phyloP scores from a whole-genome alignment of 2,797 vertebrate genomes.

The Lycodopsis pacificus region DNA sequence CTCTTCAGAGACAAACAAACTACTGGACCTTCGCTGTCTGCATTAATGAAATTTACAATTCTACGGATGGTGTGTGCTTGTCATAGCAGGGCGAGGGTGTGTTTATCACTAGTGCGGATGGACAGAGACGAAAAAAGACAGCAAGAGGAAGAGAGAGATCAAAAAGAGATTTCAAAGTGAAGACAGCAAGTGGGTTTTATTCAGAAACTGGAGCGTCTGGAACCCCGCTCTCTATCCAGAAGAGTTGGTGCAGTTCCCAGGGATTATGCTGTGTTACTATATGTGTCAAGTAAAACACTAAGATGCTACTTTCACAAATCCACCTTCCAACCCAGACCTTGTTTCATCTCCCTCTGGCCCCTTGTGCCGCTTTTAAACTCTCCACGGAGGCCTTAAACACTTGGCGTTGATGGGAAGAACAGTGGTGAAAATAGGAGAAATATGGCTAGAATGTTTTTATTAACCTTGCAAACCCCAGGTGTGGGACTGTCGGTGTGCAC shows the following conservation, averaged over 20 bases:
- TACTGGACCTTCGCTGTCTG: slow-evolving; percentile 69
- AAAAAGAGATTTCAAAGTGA: slow-evolving; percentile 32
- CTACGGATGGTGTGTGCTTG: slow-evolving; percentile 54
- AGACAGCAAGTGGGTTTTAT: slow-evolving; percentile 35
- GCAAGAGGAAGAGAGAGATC: slow-evolving; percentile 3
- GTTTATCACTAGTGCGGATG: slow-evolving; percentile 58
- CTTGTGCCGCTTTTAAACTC: slow-evolving; percentile 78
- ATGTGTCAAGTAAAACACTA: slow-evolving; percentile 28
- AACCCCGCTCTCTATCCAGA: slow-evolving; percentile 15
- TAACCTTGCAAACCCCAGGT: slow-evolving; percentile 88
- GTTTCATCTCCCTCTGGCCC: slow-evolving; percentile 65
- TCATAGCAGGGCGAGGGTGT: slow-evolving; percentile 52
- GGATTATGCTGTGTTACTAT: slow-evolving; percentile 13
- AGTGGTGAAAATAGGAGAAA: slow-evolving; percentile 81
- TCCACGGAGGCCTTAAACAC: slow-evolving; percentile 80
- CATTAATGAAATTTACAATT: slow-evolving; percentile 71
- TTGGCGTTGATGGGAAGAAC: slow-evolving; percentile 84
- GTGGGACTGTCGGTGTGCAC: slow-evolving; percentile 81
- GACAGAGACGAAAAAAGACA: slow-evolving; percentile 52
- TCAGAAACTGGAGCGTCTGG: slow-evolving; percentile 33
- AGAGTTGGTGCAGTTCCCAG: slow-evolving; percentile 7
- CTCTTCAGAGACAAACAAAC: slow-evolving; percentile 42
- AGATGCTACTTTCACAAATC: slow-evolving; percentile 44
- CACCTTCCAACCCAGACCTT: slow-evolving; percentile 66
- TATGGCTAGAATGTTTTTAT: slow-evolving; percentile 89